A percentile compares a stretch with the other conserved stretches of the same genome.
phyloP scores from a whole-genome alignment of 2,888 invertebrate genomes.

The Athrips mouffetella region DNA sequence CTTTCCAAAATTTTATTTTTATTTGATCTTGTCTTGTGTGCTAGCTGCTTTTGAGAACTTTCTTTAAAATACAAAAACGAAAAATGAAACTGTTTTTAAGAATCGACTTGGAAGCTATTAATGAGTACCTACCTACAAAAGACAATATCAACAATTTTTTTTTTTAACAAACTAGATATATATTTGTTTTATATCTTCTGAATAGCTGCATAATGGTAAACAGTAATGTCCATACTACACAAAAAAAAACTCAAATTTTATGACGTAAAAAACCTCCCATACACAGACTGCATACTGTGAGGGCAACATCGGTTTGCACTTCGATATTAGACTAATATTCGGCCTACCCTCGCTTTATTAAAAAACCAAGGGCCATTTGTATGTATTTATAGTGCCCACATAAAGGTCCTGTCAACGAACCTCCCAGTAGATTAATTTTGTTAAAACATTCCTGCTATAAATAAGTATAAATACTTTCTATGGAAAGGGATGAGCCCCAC shows the following conservation, averaged over 20 bases:
- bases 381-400: constrained; percentile 65
- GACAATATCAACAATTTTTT: too few species aligned
- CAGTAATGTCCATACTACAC: constrained; percentile 34
- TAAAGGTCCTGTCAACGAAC: constrained; percentile 58
- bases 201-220: too few species aligned
- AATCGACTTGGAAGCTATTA: too few species aligned
- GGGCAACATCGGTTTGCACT: constrained; percentile 76
- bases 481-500: constrained; percentile 17
- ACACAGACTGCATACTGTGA: constrained; percentile 48
- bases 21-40: too few species aligned
- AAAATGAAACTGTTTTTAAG: too few species aligned
- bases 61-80: too few species aligned
- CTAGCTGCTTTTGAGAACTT: too few species aligned
- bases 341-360: constrained; percentile 72
- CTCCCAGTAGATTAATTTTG: constrained; percentile 70
- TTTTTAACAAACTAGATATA: too few species aligned
- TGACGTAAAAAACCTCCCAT: constrained; percentile 53
- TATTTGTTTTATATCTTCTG: too few species aligned
- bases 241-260: constrained; percentile 40
- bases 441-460: constrained; percentile 60
- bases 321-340: constrained; percentile 74
- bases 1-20: too few species aligned
- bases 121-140: too few species aligned
- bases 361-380: constrained; percentile 75
- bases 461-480: constrained; percentile 32